Evolutionary conservation across 2,888 invertebrate species (phyloP), one percentile per base, ranked within the genome.

Genomic region (Mythimna albipuncta): DNA sequence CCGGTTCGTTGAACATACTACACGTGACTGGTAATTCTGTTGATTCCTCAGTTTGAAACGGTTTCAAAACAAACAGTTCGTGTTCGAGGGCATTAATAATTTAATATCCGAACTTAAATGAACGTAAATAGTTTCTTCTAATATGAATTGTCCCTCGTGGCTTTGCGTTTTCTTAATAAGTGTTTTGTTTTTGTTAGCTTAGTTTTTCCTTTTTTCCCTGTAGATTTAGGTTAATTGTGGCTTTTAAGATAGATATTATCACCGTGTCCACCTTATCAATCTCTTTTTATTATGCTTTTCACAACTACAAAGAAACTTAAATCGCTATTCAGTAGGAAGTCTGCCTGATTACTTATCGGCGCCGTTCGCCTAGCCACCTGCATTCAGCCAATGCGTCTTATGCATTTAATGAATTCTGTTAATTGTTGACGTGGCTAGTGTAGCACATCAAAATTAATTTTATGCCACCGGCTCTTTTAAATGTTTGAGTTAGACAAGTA

Each of bases 1-100:
- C n/a, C 66, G 82, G 85, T 85, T 87, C 87, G 84, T 86, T 86
- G 81, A 77, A 71, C 82, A 79, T 21, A 54, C 64, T 75, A 74
- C 75, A 83, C 83, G 71, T 75, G 81, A 64, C 63, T 81, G 71
- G 69, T 73, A 71, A 73, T 69, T 73, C 50, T 68, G 59, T 74
- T 69, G 69, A 77, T 68, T 72, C 66, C 59, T 69, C 66, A 62
- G 57, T 73, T 68, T 62, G 47, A 77, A 52, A 41, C 59, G 44
- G 64, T 70, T 73, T 78, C 76, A 86, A 73, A 81, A 78, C 87
- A 83, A 87, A 82, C 75, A 73, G 13, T 62, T 71, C 65, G 71
- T 69, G 79, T 76, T 79, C 72, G 67, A 77, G 19, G 44, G 67
- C 62, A 73, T 85, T 77, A 71, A 77, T 85, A 79, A 81, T 82